Base-by-base conservation (phyloP, 2,888 invertebrate species). In the Coenonympha arcania region DNA sequence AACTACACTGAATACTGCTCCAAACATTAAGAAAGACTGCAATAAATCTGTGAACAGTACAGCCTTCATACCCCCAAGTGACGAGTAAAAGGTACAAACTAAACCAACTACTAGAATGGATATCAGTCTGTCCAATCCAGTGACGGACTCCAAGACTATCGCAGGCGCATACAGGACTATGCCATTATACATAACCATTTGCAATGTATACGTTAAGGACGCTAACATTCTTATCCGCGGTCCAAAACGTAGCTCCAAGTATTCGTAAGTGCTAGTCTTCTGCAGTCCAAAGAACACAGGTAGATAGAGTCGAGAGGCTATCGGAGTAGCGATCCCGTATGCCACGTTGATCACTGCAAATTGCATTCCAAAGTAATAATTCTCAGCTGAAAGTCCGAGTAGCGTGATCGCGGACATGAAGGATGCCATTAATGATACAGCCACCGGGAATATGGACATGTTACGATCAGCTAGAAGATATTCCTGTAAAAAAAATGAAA, bases 141-240 rank as follows among this genome's bases (percentile, higher is more conserved):
- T 95, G 22, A 95, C 92, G 2, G 96, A 90, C 74, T 94, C 93
- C 15, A 98, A 75, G 0, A 97, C 96, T 58, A 98, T 87, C 0
- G 98, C 93, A 1, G 98, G 98, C 0, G 98, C 97, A 74, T 95
- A 98, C 6, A 98, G 79, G 11, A 96, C 98, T 61, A 98, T 93
- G 1, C 96, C 94, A 87, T 94, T 95, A 64, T 95, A 95, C 15
- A 95, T 83, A 60, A 96, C 89, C 92, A 96, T 94, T 85, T 98
- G 98, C 34, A 95, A 65, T 45, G 94, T 92, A 69, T 96, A 98
- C 0, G 93, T 92, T 44, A 95, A 66, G 2, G 96, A 95, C 0
- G 95, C 96, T 13, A 91, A 78, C 57, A 93, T 78, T 63, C 97
- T 87, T 19, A 95, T 89, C 5, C 83, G 81, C 55, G 90, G 88